These are phyloP conservation scores for Cetonia aurata DNA, from an alignment of 2,888 invertebrate species.

Conservation along the genomic window DNA sequence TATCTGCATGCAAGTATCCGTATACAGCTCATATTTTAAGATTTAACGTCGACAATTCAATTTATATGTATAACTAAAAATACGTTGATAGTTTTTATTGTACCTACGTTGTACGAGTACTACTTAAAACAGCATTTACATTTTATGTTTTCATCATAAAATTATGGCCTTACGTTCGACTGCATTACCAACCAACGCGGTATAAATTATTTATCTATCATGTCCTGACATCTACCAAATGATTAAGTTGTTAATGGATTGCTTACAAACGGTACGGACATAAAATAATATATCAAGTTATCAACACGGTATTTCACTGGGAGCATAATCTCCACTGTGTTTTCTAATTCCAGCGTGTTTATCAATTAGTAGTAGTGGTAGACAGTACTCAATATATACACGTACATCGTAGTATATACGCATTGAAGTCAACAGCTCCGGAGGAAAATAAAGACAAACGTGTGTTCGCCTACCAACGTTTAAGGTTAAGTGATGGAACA, in stretches of 20 bases:
- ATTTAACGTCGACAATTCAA: neutral
- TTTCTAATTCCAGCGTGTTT: constrained; percentile 39
- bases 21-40: constrained; percentile 13
- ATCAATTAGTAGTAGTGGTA: constrained; percentile 30
- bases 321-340: constrained; percentile 32
- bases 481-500: constrained; percentile 37
- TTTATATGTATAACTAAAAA: neutral
- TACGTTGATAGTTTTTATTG: neutral
- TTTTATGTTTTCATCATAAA: constrained; percentile 26
- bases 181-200: constrained; percentile 4
- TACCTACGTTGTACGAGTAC: neutral
- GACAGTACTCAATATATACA: too few species aligned
- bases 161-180: constrained; percentile 27
- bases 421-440: constrained; percentile 26
- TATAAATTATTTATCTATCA: constrained; percentile 38
- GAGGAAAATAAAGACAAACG: constrained; percentile 36
- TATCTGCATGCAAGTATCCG: too few species aligned
- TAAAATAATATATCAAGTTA: constrained; percentile 41
- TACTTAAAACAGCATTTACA: neutral
- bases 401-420: constrained; percentile 1
- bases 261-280: constrained; percentile 38
- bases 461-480: neutral
- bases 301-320: constrained; percentile 38
- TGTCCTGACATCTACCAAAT: constrained; percentile 34
- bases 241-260: constrained; percentile 41